Conservation (phyloP, 2,113 vertebrate species). For the Agelaius tricolor region DNA sequence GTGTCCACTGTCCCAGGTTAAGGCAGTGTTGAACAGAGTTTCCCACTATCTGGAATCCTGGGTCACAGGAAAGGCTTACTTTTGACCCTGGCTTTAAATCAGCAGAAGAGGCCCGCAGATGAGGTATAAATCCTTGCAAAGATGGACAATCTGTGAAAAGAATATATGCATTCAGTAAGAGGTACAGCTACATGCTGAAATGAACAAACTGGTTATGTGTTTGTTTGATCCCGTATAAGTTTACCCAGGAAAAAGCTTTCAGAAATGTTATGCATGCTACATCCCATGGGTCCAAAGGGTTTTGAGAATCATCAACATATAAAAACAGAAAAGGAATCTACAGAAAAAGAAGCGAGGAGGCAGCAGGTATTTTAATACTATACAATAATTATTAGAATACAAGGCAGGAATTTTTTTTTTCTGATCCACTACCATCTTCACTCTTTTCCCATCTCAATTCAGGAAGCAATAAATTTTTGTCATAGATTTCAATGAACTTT, state of each 20-base stretch:
- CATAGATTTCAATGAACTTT: constrained; percentile 35
- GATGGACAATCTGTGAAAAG: constrained; percentile 86
- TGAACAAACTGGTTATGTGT: background rate
- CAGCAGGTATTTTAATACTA: background rate
- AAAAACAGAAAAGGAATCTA: background rate
- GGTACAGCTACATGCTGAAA: background rate
- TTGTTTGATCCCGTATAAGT: background rate
- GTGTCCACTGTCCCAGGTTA: constrained; percentile 93
- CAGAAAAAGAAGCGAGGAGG: background rate
- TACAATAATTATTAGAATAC: background rate
- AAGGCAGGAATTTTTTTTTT: background rate
- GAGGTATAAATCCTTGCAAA: constrained; percentile 82
- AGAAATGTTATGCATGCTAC: background rate
- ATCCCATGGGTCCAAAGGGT: background rate
- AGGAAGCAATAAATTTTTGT: constrained; percentile 55
- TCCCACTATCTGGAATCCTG: constrained; percentile 93
- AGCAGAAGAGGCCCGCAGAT: constrained; percentile 79
- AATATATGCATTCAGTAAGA: constrained; percentile 27
- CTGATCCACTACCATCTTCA: background rate
- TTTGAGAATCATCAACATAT: background rate
- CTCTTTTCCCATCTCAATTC: constrained; percentile 24
- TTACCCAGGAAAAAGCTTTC: background rate
- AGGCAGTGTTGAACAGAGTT: constrained; percentile 89
- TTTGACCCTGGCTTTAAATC: constrained; percentile 87
- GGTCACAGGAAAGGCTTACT: constrained; percentile 90